A percentile compares a stretch with the other conserved stretches of the same genome.
These are phyloP conservation scores for Anadara kagoshimensis DNA, from an alignment of 1,140 invertebrate genomes.

Conservation along the genomic window DNA sequence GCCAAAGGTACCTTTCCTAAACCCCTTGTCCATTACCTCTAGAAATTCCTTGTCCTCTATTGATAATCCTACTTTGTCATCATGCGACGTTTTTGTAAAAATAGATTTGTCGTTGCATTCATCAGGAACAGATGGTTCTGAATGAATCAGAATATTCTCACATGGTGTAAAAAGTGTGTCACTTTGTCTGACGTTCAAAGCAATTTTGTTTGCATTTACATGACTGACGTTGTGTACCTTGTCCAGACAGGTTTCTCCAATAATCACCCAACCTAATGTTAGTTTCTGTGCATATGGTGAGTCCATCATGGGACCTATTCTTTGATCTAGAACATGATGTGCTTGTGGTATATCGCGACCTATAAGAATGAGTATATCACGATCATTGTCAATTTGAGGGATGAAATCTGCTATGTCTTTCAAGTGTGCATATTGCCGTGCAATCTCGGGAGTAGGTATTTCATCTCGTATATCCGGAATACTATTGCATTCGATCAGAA, in stretches of 20 bases:
- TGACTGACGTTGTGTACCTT: too few species aligned
- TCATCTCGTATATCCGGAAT: conserved; percentile 27
- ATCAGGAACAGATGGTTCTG: background rate
- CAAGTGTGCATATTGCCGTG: conserved; percentile 7
- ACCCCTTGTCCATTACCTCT: conserved; percentile 8
- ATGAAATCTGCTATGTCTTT: conserved; percentile 2
- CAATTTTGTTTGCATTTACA: conserved; percentile 6
- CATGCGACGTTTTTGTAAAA: conserved; percentile 13
- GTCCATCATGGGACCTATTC: background rate
- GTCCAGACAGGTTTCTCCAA: conserved; percentile 27
- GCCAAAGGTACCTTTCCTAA: conserved; percentile 1
- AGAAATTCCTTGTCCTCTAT: conserved; percentile 26
- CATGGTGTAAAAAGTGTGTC: background rate
- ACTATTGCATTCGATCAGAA: conserved; percentile 23
- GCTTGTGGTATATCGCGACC: conserved; percentile 29
- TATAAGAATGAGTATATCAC: conserved; percentile 7
- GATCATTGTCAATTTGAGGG: conserved; percentile 1
- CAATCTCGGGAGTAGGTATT: conserved; percentile 14
- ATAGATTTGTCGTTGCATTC: background rate
- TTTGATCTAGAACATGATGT: conserved; percentile 31
- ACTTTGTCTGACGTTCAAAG: background rate
- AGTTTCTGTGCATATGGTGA: conserved; percentile 27
- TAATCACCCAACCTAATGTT: conserved; percentile 30
- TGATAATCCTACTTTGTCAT: conserved; percentile 24
- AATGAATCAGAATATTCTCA: background rate